Evolutionary conservation across 2,113 vertebrate genomes (phyloP), one percentile per base, ranked within the genome.

Genomic region (Cololabis saira): DNA sequence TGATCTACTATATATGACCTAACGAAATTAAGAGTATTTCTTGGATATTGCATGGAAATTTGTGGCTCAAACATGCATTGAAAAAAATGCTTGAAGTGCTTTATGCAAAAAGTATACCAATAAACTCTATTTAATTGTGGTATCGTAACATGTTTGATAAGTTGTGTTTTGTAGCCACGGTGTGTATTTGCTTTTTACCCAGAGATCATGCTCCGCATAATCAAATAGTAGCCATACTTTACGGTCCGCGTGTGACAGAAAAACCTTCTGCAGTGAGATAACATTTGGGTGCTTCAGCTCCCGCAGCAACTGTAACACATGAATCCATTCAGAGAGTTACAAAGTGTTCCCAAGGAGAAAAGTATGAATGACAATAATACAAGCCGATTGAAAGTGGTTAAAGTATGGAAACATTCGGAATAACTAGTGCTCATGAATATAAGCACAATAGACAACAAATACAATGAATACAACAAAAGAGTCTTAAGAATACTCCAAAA

Each of bases 191-290:
- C 8, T 37, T 68, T 92, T 96, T 96, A 99, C 98, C 98, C 98
- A 99, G 78, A 99, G 95, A 76, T 99, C 98, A 84, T 99, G 98
- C 77, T 99, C 98, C 19, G 98, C 98, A 43, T 99, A 99, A 90
- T 99, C 98, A 83, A 99, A 99, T 61, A 99, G 95, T 90, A 99
- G 96, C 97, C 97, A 99, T 61, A 99, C 98, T 94, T 99, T 99
- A 81, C 98, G 96, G 90, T 99, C 98, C 65, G 97, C 96, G 18
- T 99, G 98, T 72, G 98, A 99, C 85, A 99, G 94, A 91, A 99
- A 99, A 88, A 99, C 98, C 84, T 99, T 99, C 84, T 99, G 98
- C 92, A 99, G 96, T 72, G 98, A 98, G 93, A 99, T 99, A 87
- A 99, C 97, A 68, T 99, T 99, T 69, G 97, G 97, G 87, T 99